Evolutionary conservation across 2,797 vertebrate species (phyloP).

Genomic region (Enteromius argenteus): DNA sequence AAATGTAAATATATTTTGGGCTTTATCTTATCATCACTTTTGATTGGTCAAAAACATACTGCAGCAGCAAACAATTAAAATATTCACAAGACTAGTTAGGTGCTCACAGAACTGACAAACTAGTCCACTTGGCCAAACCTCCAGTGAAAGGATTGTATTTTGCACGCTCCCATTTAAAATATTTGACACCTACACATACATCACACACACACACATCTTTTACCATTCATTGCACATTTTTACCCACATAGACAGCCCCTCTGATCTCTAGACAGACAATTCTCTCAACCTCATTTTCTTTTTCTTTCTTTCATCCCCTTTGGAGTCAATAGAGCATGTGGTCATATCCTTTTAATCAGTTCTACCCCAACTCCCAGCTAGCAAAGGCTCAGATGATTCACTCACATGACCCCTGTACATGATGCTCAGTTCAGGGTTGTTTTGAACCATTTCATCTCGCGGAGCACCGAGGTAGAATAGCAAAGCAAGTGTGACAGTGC

Average conservation of each 20-base stretch:
- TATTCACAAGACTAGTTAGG: neutral
- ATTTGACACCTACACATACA: slow-evolving; percentile 4
- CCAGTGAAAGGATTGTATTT: neutral
- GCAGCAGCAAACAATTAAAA: neutral
- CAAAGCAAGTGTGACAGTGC: slow-evolving; percentile 46
- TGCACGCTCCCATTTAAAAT: neutral
- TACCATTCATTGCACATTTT: slow-evolving; percentile 23
- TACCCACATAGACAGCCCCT: slow-evolving; percentile 23
- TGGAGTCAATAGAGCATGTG: slow-evolving; percentile 66
- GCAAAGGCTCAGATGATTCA: slow-evolving; percentile 28
- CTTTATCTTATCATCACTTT: neutral
- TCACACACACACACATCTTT: slow-evolving; percentile 39
- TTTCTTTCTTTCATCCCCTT: slow-evolving; percentile 47
- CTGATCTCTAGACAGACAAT: slow-evolving; percentile 36
- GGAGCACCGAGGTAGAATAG: slow-evolving; percentile 50
- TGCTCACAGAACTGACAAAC: neutral
- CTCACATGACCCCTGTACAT: slow-evolving; percentile 27
- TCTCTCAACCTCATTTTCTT: slow-evolving; percentile 21
- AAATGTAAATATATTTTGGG: neutral
- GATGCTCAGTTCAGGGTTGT: slow-evolving; percentile 31
- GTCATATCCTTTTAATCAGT: slow-evolving; percentile 59
- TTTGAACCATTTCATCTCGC: slow-evolving; percentile 46
- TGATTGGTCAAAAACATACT: neutral
- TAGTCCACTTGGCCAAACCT: neutral
- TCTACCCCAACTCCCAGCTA: slow-evolving; percentile 45